A percentile compares a stretch with the other conserved stretches of the same genome.
Evolutionary conservation across 2,113 vertebrate species (phyloP).

Genomic region (Etheostoma spectabile): DNA sequence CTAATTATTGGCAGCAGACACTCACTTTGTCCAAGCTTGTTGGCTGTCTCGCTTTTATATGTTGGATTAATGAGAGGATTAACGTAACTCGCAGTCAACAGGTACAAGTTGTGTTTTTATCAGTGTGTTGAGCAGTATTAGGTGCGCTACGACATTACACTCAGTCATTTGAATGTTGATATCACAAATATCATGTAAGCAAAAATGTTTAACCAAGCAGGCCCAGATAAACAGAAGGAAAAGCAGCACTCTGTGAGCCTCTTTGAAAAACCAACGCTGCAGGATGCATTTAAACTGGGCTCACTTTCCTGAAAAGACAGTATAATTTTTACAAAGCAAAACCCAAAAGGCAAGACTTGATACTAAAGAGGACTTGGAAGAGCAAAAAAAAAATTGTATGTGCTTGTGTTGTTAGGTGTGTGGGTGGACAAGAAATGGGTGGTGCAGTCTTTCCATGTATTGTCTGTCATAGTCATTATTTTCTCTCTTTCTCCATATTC

Average conservation of each 20-base stretch:
- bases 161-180: neutral
- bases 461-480: conserved; percentile 65
- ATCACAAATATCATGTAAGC: neutral
- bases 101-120: neutral
- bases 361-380: conserved; percentile 9
- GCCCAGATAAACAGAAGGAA: neutral
- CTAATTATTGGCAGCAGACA: neutral
- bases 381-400: neutral
- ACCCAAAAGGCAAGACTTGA: conserved; percentile 29
- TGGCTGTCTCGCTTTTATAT: neutral
- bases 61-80: neutral
- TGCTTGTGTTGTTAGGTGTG: conserved; percentile 39
- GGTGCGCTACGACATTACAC: neutral
- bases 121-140: neutral
- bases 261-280: neutral
- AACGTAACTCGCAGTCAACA: neutral
- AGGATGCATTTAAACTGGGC: conserved; percentile 21
- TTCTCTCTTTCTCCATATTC: conserved; percentile 26
- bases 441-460: conserved; percentile 50
- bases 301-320: conserved; percentile 26
- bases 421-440: conserved; percentile 68
- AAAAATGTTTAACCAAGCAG: neutral
- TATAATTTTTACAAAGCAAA: conserved; percentile 35
- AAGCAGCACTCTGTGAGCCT: neutral
- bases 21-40: neutral